A percentile compares a stretch with the other conserved stretches of the same genome.
phyloP scores from a whole-genome alignment of 2,797 vertebrate species.

The Chiloscyllium punctatum region DNA sequence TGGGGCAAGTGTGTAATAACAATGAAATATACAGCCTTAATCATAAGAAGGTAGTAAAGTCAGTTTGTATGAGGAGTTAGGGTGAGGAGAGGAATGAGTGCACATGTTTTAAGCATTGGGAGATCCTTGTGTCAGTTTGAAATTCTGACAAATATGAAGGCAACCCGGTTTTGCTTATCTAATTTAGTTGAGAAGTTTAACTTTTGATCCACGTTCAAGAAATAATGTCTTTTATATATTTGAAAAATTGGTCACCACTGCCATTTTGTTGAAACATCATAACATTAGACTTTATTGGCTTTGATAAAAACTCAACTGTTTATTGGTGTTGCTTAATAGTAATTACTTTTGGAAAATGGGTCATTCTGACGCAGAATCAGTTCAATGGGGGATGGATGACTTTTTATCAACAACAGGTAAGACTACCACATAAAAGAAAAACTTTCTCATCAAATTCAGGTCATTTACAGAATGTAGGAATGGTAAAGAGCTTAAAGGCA shows the following conservation, averaged over 20 bases:
- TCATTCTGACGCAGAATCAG: background rate
- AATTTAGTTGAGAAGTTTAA: too few relatives aligned
- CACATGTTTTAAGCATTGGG: background rate
- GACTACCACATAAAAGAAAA: background rate
- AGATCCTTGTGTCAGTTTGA: background rate
- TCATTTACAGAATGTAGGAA: background rate
- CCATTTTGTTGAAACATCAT: background rate
- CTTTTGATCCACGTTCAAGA: background rate
- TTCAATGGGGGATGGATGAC: background rate
- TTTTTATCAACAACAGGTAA: background rate
- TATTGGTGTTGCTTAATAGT: background rate
- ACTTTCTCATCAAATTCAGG: background rate
- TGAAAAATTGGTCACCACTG: background rate
- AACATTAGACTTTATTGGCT: background rate
- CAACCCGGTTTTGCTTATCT: background rate
- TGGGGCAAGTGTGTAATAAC: background rate
- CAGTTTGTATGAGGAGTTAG: background rate
- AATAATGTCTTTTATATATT: background rate
- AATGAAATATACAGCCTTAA: background rate
- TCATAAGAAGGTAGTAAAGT: background rate
- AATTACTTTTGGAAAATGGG: background rate
- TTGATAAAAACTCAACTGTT: background rate
- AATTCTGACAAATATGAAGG: background rate
- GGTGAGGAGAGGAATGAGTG: background rate
- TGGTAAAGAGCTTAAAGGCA: background rate